Percentiles rank a stretch among this genome's conserved stretches.
Evolutionary conservation across 2,888 invertebrate genomes (phyloP).

Genomic region (Rotaria socialis): DNA sequence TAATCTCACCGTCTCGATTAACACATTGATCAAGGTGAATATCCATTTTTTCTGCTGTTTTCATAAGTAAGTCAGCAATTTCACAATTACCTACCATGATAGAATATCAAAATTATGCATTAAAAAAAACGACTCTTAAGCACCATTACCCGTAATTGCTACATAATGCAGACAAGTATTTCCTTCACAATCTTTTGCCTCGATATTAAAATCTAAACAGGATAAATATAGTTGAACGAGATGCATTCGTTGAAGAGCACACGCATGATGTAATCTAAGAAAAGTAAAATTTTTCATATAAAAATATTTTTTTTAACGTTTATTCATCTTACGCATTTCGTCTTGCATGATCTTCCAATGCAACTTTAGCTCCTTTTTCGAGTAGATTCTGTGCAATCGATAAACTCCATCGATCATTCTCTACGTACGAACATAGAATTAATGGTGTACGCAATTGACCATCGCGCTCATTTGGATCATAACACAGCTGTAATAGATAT

Average conservation of each 20-base stretch:
- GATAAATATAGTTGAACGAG: conserved; percentile 28
- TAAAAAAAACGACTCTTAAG: neutral
- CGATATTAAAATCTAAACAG: conserved; percentile 52
- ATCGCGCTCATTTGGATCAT: conserved; percentile 12
- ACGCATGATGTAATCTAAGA: conserved; percentile 9
- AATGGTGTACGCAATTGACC: conserved; percentile 51
- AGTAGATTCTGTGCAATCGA: conserved; percentile 55
- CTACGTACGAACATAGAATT: conserved; percentile 54
- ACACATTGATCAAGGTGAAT: neutral
- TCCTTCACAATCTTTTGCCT: conserved; percentile 52
- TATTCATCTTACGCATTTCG: neutral
- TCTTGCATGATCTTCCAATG: conserved; percentile 49
- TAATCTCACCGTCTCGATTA: neutral
- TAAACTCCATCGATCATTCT: conserved; percentile 54
- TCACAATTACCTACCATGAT: neutral
- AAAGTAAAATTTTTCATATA: neutral
- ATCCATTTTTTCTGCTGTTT: neutral
- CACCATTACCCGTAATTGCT: conserved; percentile 47
- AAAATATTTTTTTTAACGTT: neutral
- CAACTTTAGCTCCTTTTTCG: conserved; percentile 54
- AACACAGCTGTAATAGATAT: neutral
- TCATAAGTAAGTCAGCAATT: neutral
- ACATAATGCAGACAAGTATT: conserved; percentile 57
- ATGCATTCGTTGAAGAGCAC: neutral
- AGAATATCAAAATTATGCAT: neutral